Evolutionary conservation across 2,797 vertebrate species (phyloP).

Genomic region (Gallinago nigripennis): DNA sequence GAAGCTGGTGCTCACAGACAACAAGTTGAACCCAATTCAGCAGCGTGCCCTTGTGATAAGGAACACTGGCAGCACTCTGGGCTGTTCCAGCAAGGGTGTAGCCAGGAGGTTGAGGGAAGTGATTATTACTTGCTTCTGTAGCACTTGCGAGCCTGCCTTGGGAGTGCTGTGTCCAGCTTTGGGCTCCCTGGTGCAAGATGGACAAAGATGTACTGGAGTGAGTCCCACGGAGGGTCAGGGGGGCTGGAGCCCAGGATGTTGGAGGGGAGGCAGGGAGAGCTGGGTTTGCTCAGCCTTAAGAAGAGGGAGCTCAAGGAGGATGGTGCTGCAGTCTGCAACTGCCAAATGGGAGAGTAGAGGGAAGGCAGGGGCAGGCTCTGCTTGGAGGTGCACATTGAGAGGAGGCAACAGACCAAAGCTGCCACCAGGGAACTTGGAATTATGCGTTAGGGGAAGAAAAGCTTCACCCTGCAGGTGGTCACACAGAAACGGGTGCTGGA

Average conservation of each 20-base stretch:
- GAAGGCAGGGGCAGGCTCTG: background rate
- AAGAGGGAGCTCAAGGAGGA: background rate
- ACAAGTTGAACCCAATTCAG: no score
- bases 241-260: background rate
- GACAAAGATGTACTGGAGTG: background rate
- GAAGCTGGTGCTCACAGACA: no score
- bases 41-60: no score
- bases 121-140: background rate
- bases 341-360: background rate
- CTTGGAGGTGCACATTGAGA: background rate
- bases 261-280: background rate
- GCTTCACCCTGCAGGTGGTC: rapidly evolving
- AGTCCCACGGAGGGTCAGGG: background rate
- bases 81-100: background rate
- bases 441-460: background rate
- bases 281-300: background rate
- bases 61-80: no score
- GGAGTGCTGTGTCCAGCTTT: background rate
- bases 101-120: background rate
- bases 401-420: background rate
- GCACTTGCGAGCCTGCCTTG: rapidly evolving
- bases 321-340: background rate
- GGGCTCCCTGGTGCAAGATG: background rate
- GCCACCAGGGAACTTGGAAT: background rate
- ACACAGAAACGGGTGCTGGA: background rate